These are phyloP conservation scores for Hydriomena furcata DNA, from an alignment of 2,888 invertebrate genomes.

Conservation along the genomic window DNA sequence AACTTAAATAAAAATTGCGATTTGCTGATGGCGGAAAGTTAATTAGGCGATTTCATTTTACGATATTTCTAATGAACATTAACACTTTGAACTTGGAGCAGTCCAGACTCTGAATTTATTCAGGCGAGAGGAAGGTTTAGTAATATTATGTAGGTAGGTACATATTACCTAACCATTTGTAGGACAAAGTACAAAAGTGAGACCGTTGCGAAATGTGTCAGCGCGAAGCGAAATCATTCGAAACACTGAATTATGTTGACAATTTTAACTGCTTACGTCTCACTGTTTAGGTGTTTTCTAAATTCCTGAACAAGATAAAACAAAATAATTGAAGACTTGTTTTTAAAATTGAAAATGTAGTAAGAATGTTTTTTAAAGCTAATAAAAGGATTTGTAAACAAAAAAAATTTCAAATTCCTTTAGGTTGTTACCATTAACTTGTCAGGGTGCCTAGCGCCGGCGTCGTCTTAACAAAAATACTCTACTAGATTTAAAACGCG, in stretches of 20 bases:
- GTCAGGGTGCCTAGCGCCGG: no score
- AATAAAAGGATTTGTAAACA: no score
- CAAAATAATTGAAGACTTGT: no score
- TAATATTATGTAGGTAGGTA: not conserved
- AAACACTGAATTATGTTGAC: constrained; percentile 8
- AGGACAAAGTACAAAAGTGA: constrained; percentile 14
- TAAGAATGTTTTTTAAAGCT: no score
- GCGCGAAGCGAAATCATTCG: constrained; percentile 11
- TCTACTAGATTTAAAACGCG: no score
- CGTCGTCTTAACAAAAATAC: no score
- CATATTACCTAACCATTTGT: constrained; percentile 3
- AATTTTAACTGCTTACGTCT: constrained; percentile 3
- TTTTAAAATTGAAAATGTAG: no score
- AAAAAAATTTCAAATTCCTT: no score
- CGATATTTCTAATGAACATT: constrained; percentile 21
- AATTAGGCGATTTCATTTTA: constrained; percentile 22
- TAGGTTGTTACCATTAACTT: no score
- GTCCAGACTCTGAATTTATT: not conserved
- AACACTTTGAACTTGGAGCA: constrained; percentile 16
- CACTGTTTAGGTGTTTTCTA: constrained; percentile 5
- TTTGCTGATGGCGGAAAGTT: constrained; percentile 17
- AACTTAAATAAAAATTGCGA: constrained; percentile 11
- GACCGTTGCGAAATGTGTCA: constrained; percentile 7
- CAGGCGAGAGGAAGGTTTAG: not conserved
- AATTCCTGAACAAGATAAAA: constrained; percentile 2